Conservation (phyloP, 2,888 invertebrate genomes). For the Ophion ellenae region DNA sequence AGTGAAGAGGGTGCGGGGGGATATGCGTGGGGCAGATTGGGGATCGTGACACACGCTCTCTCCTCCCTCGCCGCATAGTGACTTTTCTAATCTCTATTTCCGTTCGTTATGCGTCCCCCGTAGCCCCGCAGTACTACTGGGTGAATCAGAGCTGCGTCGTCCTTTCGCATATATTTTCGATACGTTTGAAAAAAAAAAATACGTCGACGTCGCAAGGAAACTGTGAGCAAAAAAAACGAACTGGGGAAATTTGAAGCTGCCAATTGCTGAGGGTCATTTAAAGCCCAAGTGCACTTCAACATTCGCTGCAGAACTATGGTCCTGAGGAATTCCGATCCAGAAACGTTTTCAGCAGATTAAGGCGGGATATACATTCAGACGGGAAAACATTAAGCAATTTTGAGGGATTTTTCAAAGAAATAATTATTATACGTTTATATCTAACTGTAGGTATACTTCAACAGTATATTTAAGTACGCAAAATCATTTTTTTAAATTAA, state of each 20-base stretch:
- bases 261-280: background rate
- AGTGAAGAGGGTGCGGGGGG: slow-evolving; percentile 37
- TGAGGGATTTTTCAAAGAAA: no score
- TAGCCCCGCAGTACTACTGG: slow-evolving; percentile 31
- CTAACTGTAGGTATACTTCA: no score
- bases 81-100: slow-evolving; percentile 73
- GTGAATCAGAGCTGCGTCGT: slow-evolving; percentile 50
- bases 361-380: no score
- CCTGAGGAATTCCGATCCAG: background rate
- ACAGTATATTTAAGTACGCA: no score
- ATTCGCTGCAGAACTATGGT: background rate
- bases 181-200: slow-evolving; percentile 21
- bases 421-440: no score
- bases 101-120: slow-evolving; percentile 61
- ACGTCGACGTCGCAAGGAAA: slow-evolving; percentile 31
- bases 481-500: no score
- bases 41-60: slow-evolving; percentile 30
- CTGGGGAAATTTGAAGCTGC: background rate
- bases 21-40: slow-evolving; percentile 51
- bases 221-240: background rate
- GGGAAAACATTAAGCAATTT: no score
- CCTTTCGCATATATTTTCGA: slow-evolving; percentile 18
- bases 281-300: background rate
- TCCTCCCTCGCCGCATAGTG: slow-evolving; percentile 27
- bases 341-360: no score